phyloP scores from a whole-genome alignment of 1,140 invertebrate genomes.

The Cardiocondyla obscurior region DNA sequence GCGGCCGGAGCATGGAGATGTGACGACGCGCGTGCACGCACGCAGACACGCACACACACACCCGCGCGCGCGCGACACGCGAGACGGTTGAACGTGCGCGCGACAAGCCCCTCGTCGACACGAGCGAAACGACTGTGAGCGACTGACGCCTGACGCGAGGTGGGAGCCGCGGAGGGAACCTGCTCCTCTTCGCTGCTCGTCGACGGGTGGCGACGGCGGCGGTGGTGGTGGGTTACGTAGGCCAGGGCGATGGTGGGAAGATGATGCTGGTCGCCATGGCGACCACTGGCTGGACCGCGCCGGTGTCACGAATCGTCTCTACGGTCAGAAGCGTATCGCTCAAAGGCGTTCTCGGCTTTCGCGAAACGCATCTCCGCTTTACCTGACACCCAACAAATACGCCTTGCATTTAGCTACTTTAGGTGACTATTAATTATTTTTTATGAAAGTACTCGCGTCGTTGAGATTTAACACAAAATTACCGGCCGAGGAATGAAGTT shows the following conservation, averaged over 20 bases:
- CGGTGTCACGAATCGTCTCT: slow-evolving; percentile 40
- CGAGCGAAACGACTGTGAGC: slow-evolving; percentile 46
- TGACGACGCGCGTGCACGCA: neutral
- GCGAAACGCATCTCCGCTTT: no score
- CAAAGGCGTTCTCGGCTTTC: neutral
- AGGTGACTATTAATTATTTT: no score
- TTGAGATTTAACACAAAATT: no score
- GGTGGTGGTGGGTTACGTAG: neutral
- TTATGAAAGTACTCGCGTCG: no score
- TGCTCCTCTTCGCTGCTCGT: slow-evolving; percentile 25
- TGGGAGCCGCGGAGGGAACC: slow-evolving; percentile 53
- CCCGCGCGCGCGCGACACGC: neutral
- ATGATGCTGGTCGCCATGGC: slow-evolving; percentile 72
- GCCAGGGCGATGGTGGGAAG: slow-evolving; percentile 53
- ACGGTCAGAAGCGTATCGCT: no score
- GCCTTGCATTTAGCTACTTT: no score
- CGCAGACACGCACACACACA: neutral
- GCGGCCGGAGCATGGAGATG: neutral
- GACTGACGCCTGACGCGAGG: slow-evolving; percentile 74
- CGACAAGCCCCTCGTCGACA: slow-evolving; percentile 28
- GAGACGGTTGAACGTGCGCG: neutral
- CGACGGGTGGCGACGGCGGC: neutral
- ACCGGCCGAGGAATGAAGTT: no score
- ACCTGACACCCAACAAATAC: no score
- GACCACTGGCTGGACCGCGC: slow-evolving; percentile 68